Base-by-base conservation (phyloP, 2,888 invertebrate species). In the Drosophila demipolita region DNA sequence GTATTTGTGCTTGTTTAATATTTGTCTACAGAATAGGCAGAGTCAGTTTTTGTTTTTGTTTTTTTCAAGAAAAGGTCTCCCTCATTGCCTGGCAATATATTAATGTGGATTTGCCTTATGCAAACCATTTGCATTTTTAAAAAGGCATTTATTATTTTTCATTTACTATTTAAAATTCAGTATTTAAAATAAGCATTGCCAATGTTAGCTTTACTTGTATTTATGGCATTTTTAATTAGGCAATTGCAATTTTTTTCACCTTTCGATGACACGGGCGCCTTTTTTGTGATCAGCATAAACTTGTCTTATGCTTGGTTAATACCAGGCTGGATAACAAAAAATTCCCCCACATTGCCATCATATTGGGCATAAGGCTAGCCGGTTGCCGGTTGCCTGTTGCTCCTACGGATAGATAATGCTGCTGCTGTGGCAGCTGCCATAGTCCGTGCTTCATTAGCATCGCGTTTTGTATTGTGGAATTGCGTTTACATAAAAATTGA, bases 171-270 rank as follows among this genome's bases (percentile, higher is more conserved):
- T 26, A 48, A 20, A 26, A 66, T 59, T 35, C 33, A 55, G 26
- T 50, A 64, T 73, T 73, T 64, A 65, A 12, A 65, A 66, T 70
- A 62, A 65, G 55, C 77, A 71, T 70, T 82, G 77, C 73, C 83
- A 76, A 74, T 66, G 29, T 53, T 48, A 59, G 59, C 36, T 60
- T 58, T 49, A 61, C 60, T 48, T 32, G 75, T 72, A 65, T 74
- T 86, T 87, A 86, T 88, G 89, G 82, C 69, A 83, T 80, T 88
- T 78, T 83, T 86, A 86, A 86, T 88, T 83, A 83, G 82, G 48
- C 79, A 82, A 77, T 57, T 52, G 77, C 55, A 66, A 64, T 55
- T 54, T 80, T 29, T 70, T 73, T 52, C 66, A 60, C 63, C 75
- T 70, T 67, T 71, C 55, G 49, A 35, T 72, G 74, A 40, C 61